phyloP scores from a whole-genome alignment of 2,113 vertebrate genomes.

The Sceloporus undulatus region DNA sequence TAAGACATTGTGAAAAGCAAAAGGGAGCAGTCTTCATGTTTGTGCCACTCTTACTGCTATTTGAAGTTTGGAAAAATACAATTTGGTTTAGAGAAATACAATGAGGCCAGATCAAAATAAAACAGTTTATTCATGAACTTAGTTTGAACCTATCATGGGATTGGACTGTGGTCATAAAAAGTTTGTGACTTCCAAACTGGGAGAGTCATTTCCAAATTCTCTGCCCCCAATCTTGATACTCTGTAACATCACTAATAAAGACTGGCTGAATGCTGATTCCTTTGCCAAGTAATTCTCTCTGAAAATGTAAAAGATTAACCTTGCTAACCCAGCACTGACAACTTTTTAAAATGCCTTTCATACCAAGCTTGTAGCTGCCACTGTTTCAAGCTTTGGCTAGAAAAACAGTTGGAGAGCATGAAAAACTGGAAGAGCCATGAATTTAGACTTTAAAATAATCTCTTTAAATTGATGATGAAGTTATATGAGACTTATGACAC shows the following conservation, averaged over 20 bases:
- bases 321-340: conserved; percentile 29
- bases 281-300: conserved; percentile 31
- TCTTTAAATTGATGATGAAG: background rate
- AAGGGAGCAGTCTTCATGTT: background rate
- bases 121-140: background rate
- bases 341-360: conserved; percentile 29
- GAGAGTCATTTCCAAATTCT: background rate
- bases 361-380: background rate
- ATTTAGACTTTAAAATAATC: conserved; percentile 20
- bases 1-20: background rate
- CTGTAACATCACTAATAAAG: conserved; percentile 5
- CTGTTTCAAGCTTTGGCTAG: background rate
- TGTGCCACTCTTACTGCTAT: background rate
- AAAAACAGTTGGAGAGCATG: background rate
- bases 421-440: background rate
- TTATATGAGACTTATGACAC: background rate
- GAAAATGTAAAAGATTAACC: conserved; percentile 39
- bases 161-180: background rate
- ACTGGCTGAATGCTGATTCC: conserved; percentile 12
- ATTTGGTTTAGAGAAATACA: background rate
- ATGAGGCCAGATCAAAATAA: background rate
- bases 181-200: background rate
- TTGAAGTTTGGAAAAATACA: background rate
- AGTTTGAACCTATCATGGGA: background rate
- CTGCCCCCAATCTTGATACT: background rate